Base-by-base conservation (phyloP, 2,113 vertebrate genomes). In the Sinocyclocheilus grahami region DNA sequence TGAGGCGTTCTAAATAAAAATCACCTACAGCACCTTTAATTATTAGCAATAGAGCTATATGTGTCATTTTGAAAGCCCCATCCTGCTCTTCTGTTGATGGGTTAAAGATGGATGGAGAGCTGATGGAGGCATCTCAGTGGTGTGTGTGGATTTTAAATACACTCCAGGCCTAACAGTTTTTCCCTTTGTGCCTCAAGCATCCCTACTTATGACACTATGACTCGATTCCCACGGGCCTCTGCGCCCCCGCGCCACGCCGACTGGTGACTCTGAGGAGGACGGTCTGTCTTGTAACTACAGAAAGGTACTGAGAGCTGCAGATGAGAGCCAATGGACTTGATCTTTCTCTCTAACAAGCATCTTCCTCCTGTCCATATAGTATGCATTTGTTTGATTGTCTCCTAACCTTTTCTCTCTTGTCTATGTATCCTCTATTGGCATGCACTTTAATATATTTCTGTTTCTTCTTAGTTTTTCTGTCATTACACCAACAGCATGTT, bases 191-290 rank as follows among this genome's bases (percentile, higher is more conserved):
- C 42, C 46, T 82, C 78, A 94, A 96, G 94, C 92, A 87, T 95
- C 90, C 94, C 94, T 72, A 91, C 95, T 85, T 95, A 94, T 92
- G 94, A 95, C 83, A 94, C 95, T 84, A 91, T 95, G 91, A 95
- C 93, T 93, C 94, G 95, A 92, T 96, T 95, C 89, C 95, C 95
- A 2, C 91, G 95, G 83, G 95, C 95, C 90, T 96, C 96, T 60
- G 96, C 95, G 89, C 95, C 96, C 82, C 95, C 95, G 58, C 94
- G 94, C 86, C 93, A 95, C 89, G 92, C 94, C 79, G 95, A 95
- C 93, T 96, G 95, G 95, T 96, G 95, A 95, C 84, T 65, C 53
- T 39, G 87, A 84, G 80, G 85, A 90, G 87, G 89, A 20, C 27
- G 13, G 53, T 33, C 63, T 80, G 83, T 14, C 81, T 86, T 13